Percentiles rank a stretch among this genome's conserved stretches.
phyloP scores from a whole-genome alignment of 2,888 invertebrate genomes.

The Cybosia mesomella region DNA sequence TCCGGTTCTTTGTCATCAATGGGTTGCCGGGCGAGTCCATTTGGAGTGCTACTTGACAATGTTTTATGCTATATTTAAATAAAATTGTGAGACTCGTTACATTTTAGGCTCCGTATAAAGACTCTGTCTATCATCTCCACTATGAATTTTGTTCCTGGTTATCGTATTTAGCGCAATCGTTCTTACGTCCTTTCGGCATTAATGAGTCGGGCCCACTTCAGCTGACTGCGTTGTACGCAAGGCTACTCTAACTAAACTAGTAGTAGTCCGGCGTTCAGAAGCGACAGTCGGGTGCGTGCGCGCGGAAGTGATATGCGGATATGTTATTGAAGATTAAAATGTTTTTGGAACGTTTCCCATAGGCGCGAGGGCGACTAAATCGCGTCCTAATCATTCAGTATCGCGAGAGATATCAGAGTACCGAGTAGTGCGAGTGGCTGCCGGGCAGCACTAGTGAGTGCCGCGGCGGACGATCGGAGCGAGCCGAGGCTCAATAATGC shows the following conservation, averaged over 20 bases:
- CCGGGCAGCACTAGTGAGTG: constrained; percentile 65
- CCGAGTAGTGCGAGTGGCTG: constrained; percentile 58
- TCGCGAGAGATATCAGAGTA: constrained; percentile 48
- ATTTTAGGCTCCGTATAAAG: constrained; percentile 37
- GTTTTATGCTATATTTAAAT: constrained; percentile 72
- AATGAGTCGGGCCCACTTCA: constrained; percentile 83
- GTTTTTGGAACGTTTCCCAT: constrained; percentile 77
- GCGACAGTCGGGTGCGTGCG: constrained; percentile 67
- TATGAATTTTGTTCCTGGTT: constrained; percentile 42
- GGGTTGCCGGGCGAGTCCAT: constrained; percentile 89
- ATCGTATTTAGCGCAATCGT: constrained; percentile 67
- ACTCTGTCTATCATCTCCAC: constrained; percentile 38
- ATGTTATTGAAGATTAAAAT: constrained; percentile 75
- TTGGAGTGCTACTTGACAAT: constrained; percentile 70
- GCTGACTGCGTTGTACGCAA: constrained; percentile 87
- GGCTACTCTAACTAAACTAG: constrained; percentile 80
- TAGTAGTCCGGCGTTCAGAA: constrained; percentile 78
- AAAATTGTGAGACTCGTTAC: constrained; percentile 51
- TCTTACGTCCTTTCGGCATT: constrained; percentile 77
- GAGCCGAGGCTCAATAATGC: constrained; percentile 90
- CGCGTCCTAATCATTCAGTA: constrained; percentile 51
- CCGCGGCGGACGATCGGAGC: constrained; percentile 69
- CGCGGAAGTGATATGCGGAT: constrained; percentile 70
- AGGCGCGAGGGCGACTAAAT: constrained; percentile 59
- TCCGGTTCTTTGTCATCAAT: constrained; percentile 91